phyloP scores from a whole-genome alignment of 2,888 invertebrate genomes.

The Dorcus hopei region DNA sequence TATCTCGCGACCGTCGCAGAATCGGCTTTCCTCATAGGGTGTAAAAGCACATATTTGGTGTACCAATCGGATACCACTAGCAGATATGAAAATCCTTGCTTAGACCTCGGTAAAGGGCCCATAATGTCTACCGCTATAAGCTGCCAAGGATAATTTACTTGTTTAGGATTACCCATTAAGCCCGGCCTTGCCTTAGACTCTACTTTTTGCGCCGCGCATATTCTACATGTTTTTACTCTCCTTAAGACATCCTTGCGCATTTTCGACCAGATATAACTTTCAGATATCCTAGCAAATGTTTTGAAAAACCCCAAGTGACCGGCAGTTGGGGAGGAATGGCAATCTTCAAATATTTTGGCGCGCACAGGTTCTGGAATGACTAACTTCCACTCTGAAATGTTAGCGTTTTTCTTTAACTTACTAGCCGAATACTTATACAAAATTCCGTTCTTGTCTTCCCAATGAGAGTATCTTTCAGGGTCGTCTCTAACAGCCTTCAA shows the following conservation, averaged over 20 bases:
- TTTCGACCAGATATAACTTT: no score
- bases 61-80: background rate
- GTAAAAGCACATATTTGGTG: background rate
- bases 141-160: background rate
- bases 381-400: constrained; percentile 24
- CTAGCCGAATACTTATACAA: no score
- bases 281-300: no score
- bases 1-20: background rate
- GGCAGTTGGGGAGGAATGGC: constrained; percentile 20
- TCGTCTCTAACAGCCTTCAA: no score
- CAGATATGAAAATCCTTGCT: background rate
- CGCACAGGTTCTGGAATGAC: constrained; percentile 21
- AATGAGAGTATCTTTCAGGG: no score
- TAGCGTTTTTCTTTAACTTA: background rate
- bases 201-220: background rate
- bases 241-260: constrained; percentile 8
- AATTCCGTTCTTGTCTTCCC: no score
- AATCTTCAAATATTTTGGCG: constrained; percentile 9
- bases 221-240: background rate
- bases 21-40: background rate
- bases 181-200: background rate
- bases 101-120: background rate
- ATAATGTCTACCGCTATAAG: no score
- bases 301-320: constrained; percentile 24
- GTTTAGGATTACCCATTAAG: constrained; percentile 2